Base-by-base conservation (phyloP, 2,797 vertebrate species). In the Sorex maritimensis region DNA sequence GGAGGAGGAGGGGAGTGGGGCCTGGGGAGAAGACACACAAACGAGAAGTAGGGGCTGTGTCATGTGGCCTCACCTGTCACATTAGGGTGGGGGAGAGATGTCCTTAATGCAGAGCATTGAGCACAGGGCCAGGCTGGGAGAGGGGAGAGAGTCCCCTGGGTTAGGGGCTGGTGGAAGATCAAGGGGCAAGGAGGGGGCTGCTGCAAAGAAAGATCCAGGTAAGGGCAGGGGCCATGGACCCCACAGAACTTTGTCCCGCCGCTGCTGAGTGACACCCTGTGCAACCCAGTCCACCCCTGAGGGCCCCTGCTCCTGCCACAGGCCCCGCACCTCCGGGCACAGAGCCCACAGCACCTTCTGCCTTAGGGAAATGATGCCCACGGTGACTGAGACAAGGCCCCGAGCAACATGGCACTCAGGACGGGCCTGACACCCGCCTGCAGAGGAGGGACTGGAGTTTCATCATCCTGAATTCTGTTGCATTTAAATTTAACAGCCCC, bases 401-500 rank as follows among this genome's bases (percentile, higher is more conserved):
- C 65, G 11, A 88, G 52, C 38, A 80, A 87, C 61, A 5, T 0
- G 23, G 6, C 11, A 52, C 26, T 63, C 73, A 24, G 79, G 71
- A 52, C 90, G 67, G 30, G 84, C 81, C 55, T 82, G 49, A 65
- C 77, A 78, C 79, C 46, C 46, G 21, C 41, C 83, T 63, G 46
- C 71, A 71, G 82, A 23, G 69, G 28, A 73, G 55, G 34, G 14
- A 44, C 1, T 44, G 23, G 75, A 46, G 78, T 83, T 72, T 85
- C 21, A 77, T 89, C 88, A 69, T 55, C 74, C 91, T 79, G 38
- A 69, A 73, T 69, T 46, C 61, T 63, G 77, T 73, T 46, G 55
- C 63, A 86, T 78, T 92, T 91, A 75, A 81, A 82, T 69, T 9
- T n/a, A 90, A 75, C 34, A 46, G 44, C n/a, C 75, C n/a, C 46